A percentile compares a stretch with the other conserved stretches of the same genome.
These are phyloP conservation scores for Melipona quadrifasciata DNA, from an alignment of 1,140 invertebrate genomes.

Conservation along the genomic window DNA sequence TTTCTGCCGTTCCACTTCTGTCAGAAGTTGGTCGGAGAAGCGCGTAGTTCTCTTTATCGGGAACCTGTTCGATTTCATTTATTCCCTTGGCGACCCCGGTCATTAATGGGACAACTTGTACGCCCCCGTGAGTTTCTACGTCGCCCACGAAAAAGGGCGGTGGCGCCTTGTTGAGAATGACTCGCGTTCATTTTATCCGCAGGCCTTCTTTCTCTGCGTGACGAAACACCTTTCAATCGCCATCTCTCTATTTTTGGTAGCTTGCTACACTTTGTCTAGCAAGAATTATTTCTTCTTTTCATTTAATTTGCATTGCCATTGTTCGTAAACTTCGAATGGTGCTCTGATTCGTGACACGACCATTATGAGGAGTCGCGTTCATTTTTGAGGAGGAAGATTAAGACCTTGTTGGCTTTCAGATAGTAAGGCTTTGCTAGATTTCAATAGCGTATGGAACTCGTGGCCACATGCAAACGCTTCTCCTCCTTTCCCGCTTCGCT, in stretches of 20 bases:
- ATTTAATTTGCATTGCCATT: too few relatives aligned
- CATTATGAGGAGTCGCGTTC: too few relatives aligned
- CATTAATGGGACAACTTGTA: constrained; percentile 26
- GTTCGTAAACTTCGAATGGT: too few relatives aligned
- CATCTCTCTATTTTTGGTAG: not conserved
- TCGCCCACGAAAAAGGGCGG: constrained; percentile 30
- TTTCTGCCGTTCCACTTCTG: constrained; percentile 16
- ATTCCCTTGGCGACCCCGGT: not conserved
- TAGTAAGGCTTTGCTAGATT: too few relatives aligned
- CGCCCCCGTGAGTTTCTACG: constrained; percentile 27
- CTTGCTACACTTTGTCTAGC: not conserved
- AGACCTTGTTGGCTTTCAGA: too few relatives aligned
- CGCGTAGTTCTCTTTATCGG: constrained; percentile 5
- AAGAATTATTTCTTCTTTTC: too few relatives aligned
- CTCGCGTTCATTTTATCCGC: not conserved
- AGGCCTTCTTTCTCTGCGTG: not conserved
- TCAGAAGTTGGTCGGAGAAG: not conserved
- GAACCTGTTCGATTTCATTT: constrained; percentile 32
- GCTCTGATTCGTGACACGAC: too few relatives aligned
- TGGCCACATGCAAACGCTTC: too few relatives aligned
- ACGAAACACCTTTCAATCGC: not conserved
- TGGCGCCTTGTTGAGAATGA: constrained; percentile 19
- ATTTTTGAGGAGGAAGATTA: too few relatives aligned
- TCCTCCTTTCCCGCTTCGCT: too few relatives aligned
- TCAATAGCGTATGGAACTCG: too few relatives aligned